These are phyloP conservation scores for Pelecanoides urinatrix DNA, from an alignment of 2,113 vertebrate genomes.

Conservation along the genomic window DNA sequence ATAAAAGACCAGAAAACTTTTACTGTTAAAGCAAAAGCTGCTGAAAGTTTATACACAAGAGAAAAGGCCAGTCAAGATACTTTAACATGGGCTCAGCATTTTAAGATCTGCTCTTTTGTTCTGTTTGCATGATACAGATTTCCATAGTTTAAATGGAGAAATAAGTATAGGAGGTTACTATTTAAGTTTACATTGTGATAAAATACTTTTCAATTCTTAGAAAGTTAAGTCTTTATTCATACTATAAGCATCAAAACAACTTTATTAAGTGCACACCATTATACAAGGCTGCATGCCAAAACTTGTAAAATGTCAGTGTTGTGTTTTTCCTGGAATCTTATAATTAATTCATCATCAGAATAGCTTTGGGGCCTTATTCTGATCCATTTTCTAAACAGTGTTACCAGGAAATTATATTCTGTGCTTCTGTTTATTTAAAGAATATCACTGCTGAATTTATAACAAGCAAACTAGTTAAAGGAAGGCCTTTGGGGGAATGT, in stretches of 20 bases:
- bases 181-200: neutral
- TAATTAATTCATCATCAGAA: conserved; percentile 65
- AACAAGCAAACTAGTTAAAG: conserved; percentile 54
- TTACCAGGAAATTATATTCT: conserved; percentile 52
- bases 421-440: conserved; percentile 58
- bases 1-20: neutral
- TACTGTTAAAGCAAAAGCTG: neutral
- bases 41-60: neutral
- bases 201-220: neutral
- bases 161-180: neutral
- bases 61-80: neutral
- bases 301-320: conserved; percentile 46
- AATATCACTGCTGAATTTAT: conserved; percentile 57
- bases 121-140: neutral
- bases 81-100: neutral
- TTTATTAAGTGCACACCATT: conserved; percentile 31
- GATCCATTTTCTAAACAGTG: conserved; percentile 50
- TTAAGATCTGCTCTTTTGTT: neutral
- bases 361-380: conserved; percentile 49
- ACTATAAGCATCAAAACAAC: conserved; percentile 5
- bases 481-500: conserved; percentile 29
- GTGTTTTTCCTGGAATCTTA: conserved; percentile 22
- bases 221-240: neutral
- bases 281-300: conserved; percentile 24
- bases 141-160: neutral